A percentile compares a stretch with the other conserved stretches of the same genome.
These are phyloP conservation scores for Contarinia nasturtii DNA, from an alignment of 1,140 invertebrate genomes.

Conservation along the genomic window DNA sequence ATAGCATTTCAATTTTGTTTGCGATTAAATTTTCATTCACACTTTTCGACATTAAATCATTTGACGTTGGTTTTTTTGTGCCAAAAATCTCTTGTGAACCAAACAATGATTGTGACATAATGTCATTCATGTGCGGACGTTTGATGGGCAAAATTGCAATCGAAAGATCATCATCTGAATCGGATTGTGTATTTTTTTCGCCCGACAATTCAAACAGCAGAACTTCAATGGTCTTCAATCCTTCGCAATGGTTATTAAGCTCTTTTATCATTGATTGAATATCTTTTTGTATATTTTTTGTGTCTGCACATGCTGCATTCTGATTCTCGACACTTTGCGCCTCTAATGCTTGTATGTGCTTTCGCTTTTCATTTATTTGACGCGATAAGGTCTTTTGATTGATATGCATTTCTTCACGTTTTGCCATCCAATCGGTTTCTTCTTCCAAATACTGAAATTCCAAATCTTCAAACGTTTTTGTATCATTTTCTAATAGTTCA, in stretches of 20 bases:
- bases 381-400: slow-evolving; percentile 46
- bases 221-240: slow-evolving; percentile 4
- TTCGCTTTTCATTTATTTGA: slow-evolving; percentile 40
- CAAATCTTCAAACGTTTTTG: slow-evolving; percentile 73
- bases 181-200: slow-evolving; percentile 4
- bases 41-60: slow-evolving; percentile 36
- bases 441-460: slow-evolving; percentile 88
- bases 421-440: slow-evolving; percentile 63
- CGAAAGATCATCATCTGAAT: slow-evolving; percentile 7
- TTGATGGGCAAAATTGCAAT: slow-evolving; percentile 1
- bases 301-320: slow-evolving; percentile 37
- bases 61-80: slow-evolving; percentile 14
- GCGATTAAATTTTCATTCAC: slow-evolving; percentile 39
- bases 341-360: slow-evolving; percentile 42
- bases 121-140: slow-evolving; percentile 9
- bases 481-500: slow-evolving; percentile 48
- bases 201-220: slow-evolving; percentile 6
- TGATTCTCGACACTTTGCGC: slow-evolving; percentile 39
- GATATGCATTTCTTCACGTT: slow-evolving; percentile 61
- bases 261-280: slow-evolving; percentile 3
- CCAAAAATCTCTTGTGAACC: slow-evolving; percentile 17
- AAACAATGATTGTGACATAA: slow-evolving; percentile 23
- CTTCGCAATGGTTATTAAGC: slow-evolving; percentile 6
- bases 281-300: slow-evolving; percentile 33
- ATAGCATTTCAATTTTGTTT: slow-evolving; percentile 18